A percentile compares a stretch with the other conserved stretches of the same genome.
Evolutionary conservation across 2,797 vertebrate genomes (phyloP).

Genomic region (Rallus crepitans): DNA sequence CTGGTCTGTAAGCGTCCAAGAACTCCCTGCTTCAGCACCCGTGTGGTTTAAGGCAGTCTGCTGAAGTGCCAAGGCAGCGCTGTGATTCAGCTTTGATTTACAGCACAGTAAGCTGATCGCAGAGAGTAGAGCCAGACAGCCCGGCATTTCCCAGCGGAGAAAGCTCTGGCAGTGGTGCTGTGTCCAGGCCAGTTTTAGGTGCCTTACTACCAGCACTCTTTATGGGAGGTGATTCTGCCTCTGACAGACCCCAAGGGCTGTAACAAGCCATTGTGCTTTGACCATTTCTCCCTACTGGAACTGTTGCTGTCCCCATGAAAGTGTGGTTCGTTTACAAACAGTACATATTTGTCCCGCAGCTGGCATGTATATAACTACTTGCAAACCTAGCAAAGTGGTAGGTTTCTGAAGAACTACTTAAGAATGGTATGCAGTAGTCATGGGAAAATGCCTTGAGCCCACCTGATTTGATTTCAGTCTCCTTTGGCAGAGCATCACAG

Average conservation of each 20-base stretch:
- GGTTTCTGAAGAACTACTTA: neutral
- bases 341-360: neutral
- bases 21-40: constrained; percentile 7
- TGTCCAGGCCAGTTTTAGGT: neutral
- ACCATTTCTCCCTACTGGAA: neutral
- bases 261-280: neutral
- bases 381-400: neutral
- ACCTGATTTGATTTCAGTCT: neutral
- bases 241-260: neutral
- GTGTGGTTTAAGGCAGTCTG: neutral
- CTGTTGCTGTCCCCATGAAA: neutral
- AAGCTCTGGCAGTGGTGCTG: neutral
- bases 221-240: neutral
- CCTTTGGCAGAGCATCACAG: neutral
- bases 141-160: neutral
- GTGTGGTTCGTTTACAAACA: neutral
- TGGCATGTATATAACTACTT: neutral
- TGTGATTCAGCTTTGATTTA: constrained; percentile 24
- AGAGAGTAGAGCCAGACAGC: constrained; percentile 1
- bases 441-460: neutral
- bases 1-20: neutral
- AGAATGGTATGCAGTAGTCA: neutral
- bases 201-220: neutral
- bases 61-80: neutral
- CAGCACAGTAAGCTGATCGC: neutral